Evolutionary conservation across 2,113 vertebrate genomes (phyloP).

Genomic region (Cephalopholis sonnerati): DNA sequence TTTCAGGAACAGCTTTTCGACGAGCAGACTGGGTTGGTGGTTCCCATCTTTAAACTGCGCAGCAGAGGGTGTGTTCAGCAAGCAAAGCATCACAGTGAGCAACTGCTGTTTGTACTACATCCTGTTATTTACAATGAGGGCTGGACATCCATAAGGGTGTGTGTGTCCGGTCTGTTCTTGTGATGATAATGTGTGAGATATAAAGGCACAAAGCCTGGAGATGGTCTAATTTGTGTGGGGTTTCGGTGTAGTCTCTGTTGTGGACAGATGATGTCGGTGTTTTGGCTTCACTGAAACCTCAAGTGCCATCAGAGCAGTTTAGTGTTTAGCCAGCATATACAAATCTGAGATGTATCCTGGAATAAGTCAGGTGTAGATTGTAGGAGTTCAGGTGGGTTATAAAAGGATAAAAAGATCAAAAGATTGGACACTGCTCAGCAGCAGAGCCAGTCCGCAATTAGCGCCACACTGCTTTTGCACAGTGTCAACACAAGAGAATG

Average conservation of each 20-base stretch:
- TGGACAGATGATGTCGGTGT: constrained; percentile 14
- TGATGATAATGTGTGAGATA: not conserved
- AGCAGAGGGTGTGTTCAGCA: not conserved
- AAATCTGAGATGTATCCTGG: not conserved
- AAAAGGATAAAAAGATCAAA: not conserved
- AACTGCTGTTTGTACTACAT: not conserved
- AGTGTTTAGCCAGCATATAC: not conserved
- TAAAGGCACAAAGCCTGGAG: constrained; percentile 7
- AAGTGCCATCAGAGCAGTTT: not conserved
- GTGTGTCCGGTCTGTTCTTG: not conserved
- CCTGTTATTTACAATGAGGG: not conserved
- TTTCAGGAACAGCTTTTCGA: not conserved
- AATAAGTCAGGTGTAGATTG: not conserved
- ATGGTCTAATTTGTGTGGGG: constrained; percentile 24
- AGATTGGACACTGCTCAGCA: not conserved
- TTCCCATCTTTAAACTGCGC: not conserved
- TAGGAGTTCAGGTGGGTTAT: not conserved
- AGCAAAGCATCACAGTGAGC: not conserved
- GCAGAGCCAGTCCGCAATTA: not conserved
- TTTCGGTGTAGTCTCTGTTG: constrained; percentile 13
- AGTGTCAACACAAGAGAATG: not conserved
- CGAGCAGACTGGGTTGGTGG: not conserved
- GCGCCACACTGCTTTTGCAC: not conserved
- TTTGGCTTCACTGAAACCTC: constrained; percentile 8
- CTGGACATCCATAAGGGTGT: not conserved